Conservation (phyloP, 2,113 vertebrate species). For the Oreochromis spilurus region DNA sequence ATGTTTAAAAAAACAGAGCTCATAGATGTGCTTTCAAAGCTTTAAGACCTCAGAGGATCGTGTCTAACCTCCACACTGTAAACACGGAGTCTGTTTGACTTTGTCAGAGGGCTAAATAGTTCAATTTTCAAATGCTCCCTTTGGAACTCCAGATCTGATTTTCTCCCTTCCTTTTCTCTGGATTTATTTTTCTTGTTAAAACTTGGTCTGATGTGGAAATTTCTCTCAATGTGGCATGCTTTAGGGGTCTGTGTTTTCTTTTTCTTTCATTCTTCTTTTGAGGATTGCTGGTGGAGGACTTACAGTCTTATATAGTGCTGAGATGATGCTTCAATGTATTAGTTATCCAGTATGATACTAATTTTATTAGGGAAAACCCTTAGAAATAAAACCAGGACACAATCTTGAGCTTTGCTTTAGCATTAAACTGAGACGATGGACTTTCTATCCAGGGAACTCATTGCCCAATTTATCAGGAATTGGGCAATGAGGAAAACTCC, state of each 20-base stretch:
- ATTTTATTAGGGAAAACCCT: background rate
- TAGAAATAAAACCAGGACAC: background rate
- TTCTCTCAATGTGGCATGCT: background rate
- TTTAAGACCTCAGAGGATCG: constrained; percentile 14
- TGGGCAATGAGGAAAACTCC: background rate
- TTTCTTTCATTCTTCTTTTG: background rate
- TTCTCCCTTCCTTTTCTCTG: constrained; percentile 1
- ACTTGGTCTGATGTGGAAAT: background rate
- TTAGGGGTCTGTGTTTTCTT: background rate
- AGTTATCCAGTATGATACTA: background rate
- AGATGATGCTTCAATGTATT: background rate
- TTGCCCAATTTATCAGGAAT: background rate
- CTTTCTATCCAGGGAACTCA: background rate
- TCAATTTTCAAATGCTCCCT: constrained; percentile 18
- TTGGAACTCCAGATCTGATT: constrained; percentile 3
- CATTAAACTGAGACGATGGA: background rate
- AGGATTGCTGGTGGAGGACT: background rate
- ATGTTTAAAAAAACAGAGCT: background rate
- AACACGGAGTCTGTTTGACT: constrained; percentile 37
- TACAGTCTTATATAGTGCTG: background rate
- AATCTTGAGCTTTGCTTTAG: background rate
- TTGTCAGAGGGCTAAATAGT: constrained; percentile 21
- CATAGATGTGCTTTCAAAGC: constrained; percentile 19
- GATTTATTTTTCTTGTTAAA: constrained; percentile 18
- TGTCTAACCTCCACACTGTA: constrained; percentile 16